Base-by-base conservation (phyloP, 2,113 vertebrate species). In the Charadrius vociferus region DNA sequence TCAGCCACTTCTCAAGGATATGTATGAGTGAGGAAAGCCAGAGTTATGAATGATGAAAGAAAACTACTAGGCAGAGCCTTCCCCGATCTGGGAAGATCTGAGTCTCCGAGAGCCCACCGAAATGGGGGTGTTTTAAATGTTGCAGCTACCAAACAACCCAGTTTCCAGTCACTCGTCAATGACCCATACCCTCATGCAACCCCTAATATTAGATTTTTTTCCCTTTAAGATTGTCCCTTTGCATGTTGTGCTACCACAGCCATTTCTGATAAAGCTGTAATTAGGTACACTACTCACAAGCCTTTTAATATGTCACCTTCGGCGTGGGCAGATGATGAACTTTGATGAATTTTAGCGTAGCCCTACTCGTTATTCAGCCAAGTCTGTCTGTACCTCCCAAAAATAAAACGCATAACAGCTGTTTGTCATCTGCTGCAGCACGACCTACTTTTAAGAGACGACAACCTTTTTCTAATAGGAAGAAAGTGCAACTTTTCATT, bases 151-250 rank as follows among this genome's bases (percentile, higher is more conserved):
- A 89, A 55, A 83, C 1, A 2, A 37, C 21, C 5, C 30, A 16
- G 8, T 77, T 88, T 95, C 62, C 81, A 39, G 73, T 56, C 6
- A 1, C n/a, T 62, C 30, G 47, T 32, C 49, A 62, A 5, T 16
- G 36, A 53, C 22, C 27, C 14, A 71, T 29, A 39, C 2, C 16
- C 45, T 55, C 63, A 55, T 12, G 12, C 11, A 8, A 50, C 9
- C 19, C 14, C 15, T 36, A 10, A 19, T 49, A 55, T 75, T 75
- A 14, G 0, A 1, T 12, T 37, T 80, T 53, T 50, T 6, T 1
- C 14, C 10, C 27, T 66, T 37, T 78, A 62, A 73, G 19, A 14
- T 71, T 6, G 19, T 55, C 41, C 37, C 39, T 59, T 7, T 27
- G 30, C 5, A 12, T 20, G 7, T 37, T 79, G 23, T 30, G 5